Percentiles rank a stretch among this genome's conserved stretches.
phyloP scores from a whole-genome alignment of 1,140 invertebrate species.

The Drosophila sturtevanti region DNA sequence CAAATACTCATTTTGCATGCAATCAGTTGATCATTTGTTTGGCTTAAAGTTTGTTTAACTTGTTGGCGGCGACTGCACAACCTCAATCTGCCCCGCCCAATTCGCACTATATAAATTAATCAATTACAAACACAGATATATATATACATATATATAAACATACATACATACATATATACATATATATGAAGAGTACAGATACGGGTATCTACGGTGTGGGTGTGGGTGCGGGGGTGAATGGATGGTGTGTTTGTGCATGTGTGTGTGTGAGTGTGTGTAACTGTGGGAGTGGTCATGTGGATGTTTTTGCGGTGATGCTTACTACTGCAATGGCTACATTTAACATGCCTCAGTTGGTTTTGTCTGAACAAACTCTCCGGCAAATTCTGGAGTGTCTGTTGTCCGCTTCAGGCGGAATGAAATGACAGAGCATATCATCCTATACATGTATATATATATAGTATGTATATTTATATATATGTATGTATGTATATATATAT shows the following conservation, averaged over 20 bases:
- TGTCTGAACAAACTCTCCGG: constrained; percentile 46
- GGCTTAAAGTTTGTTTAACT: constrained; percentile 46
- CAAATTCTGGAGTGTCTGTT: constrained; percentile 35
- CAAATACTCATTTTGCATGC: constrained; percentile 19
- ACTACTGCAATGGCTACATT: constrained; percentile 43
- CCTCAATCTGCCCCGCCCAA: constrained; percentile 21
- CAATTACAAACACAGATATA: constrained; percentile 58
- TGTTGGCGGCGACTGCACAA: constrained; percentile 33
- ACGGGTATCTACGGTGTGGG: not conserved
- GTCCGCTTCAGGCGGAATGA: constrained; percentile 5
- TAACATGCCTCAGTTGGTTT: constrained; percentile 34
- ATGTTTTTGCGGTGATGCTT: not conserved
- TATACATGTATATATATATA: not conserved
- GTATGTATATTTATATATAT: not conserved
- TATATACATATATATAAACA: too few relatives aligned
- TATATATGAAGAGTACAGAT: not conserved
- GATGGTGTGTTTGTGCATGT: not conserved
- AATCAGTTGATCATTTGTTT: constrained; percentile 20
- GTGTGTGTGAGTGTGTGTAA: not conserved
- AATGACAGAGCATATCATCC: constrained; percentile 4
- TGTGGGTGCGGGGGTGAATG: not conserved
- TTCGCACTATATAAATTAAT: constrained; percentile 71
- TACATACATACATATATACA: constrained; percentile 48
- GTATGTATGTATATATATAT: not conserved
- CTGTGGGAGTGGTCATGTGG: not conserved